These are phyloP conservation scores for Polypedilum pembai DNA, from an alignment of 1,140 invertebrate genomes.

Conservation along the genomic window DNA sequence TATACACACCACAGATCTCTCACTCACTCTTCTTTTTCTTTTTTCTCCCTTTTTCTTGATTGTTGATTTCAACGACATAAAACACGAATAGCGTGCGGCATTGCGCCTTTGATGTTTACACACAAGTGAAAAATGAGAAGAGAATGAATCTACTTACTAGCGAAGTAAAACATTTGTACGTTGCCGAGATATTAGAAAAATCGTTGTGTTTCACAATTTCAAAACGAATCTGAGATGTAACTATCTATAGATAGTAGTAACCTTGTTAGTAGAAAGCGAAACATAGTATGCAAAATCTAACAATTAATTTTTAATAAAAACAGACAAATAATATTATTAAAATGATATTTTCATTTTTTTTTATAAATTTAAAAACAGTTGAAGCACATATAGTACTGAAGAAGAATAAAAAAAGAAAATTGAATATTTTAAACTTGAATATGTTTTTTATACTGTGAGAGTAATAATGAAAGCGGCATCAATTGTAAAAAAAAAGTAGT, in stretches of 20 bases:
- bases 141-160: constrained; percentile 12
- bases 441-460: background rate
- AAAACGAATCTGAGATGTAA: background rate
- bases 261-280: background rate
- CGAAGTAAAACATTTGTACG: background rate
- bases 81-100: constrained; percentile 19
- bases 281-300: constrained; percentile 23
- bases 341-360: constrained; percentile 4
- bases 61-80: constrained; percentile 18
- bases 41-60: background rate
- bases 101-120: constrained; percentile 3
- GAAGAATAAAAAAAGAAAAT: background rate
- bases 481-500: too few relatives aligned
- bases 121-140: background rate
- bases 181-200: background rate
- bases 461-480: background rate
- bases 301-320: constrained; percentile 27
- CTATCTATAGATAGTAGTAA: background rate
- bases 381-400: background rate
- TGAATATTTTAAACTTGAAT: background rate
- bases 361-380: background rate
- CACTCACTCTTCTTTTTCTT: background rate
- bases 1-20: constrained; percentile 3
- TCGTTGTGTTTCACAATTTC: background rate
- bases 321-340: constrained; percentile 15